phyloP scores from a whole-genome alignment of 2,797 vertebrate species.

The Coregonus suidteri region DNA sequence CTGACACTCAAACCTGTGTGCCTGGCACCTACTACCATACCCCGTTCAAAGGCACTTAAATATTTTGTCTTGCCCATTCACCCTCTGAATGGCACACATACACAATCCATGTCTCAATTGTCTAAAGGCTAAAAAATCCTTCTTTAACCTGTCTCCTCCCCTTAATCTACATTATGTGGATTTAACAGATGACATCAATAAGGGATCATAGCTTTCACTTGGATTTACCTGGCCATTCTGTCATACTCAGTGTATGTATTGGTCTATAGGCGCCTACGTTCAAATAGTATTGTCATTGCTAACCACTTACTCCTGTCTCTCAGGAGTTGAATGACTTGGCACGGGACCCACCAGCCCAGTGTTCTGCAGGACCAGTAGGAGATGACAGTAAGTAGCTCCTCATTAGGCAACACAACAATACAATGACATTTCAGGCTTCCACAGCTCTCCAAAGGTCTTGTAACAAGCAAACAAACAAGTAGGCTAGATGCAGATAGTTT shows the following conservation, averaged over 20 bases:
- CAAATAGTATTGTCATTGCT: background rate
- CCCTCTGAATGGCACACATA: too few species aligned
- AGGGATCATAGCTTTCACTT: too few species aligned
- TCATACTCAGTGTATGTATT: background rate
- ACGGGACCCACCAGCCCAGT: slow-evolving; percentile 99
- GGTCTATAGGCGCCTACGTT: background rate
- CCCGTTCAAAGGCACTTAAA: too few species aligned
- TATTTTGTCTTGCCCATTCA: too few species aligned
- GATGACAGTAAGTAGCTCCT: slow-evolving; percentile 92
- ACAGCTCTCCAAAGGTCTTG: background rate
- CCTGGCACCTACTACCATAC: too few species aligned
- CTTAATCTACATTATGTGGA: too few species aligned
- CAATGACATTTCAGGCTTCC: background rate
- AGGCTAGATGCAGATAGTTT: background rate
- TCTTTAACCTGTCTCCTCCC: too few species aligned
- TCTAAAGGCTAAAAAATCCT: too few species aligned
- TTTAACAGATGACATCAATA: too few species aligned
- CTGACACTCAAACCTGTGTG: too few species aligned
- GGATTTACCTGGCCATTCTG: too few species aligned
- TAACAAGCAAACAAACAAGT: background rate
- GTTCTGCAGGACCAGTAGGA: slow-evolving; percentile 98
- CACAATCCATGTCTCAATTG: too few species aligned
- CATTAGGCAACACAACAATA: background rate
- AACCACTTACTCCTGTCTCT: slow-evolving; percentile 36
- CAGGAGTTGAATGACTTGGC: slow-evolving; percentile 99